Conservation (phyloP, 1,140 invertebrate genomes). For the Calosoma granatense region DNA sequence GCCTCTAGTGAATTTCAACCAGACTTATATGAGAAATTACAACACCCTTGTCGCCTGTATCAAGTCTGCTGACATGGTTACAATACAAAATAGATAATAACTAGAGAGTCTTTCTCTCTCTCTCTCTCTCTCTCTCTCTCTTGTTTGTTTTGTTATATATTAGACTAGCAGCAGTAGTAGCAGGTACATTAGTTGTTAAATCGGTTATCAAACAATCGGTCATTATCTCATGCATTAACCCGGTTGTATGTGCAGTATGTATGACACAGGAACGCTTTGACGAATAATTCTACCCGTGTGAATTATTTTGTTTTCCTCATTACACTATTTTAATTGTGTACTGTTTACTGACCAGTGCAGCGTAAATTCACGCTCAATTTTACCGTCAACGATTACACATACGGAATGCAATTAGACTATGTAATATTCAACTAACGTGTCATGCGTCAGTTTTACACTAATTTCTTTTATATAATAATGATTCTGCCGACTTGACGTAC, state of each 20-base stretch:
- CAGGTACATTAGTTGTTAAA: neutral
- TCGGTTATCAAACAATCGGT: neutral
- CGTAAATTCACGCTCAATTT: neutral
- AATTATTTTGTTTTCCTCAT: neutral
- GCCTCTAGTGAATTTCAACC: no score
- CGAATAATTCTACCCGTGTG: neutral
- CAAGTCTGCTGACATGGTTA: neutral
- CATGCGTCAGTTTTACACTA: no score
- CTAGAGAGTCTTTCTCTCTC: no score
- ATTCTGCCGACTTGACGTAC: no score
- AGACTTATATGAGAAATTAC: no score
- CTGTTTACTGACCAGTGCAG: neutral
- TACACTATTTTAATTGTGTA: neutral
- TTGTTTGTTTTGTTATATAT: neutral
- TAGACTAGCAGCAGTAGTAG: neutral
- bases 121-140: no score
- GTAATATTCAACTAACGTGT: neutral
- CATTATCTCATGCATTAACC: neutral
- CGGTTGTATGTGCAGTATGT: neutral
- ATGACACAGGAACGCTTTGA: neutral
- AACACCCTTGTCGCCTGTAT: neutral
- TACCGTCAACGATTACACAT: no score
- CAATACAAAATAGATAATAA: no score
- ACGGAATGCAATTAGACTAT: no score
- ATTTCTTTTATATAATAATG: no score